phyloP scores from a whole-genome alignment of 92 coral and sea anemone genomes.

The Virgularia gustaviana region DNA sequence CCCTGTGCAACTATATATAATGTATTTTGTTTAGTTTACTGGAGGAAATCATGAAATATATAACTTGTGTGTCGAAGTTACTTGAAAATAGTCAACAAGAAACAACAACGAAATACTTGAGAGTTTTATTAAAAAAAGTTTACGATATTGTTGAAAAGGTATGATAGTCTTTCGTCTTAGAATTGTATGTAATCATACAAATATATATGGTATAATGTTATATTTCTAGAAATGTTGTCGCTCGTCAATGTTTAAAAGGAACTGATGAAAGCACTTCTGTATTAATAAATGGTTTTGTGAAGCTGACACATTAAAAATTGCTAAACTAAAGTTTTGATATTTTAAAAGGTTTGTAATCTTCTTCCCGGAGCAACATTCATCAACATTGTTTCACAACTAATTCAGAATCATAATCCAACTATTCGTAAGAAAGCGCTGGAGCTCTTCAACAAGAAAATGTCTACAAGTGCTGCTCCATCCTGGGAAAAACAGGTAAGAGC shows the following conservation, averaged over 20 bases:
- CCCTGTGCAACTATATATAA: no score
- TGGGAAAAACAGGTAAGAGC: constrained; percentile 61
- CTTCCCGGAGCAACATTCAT: constrained; percentile 69
- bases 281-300: background rate
- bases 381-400: constrained; percentile 65
- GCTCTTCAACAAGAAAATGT: constrained; percentile 71
- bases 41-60: constrained; percentile 70
- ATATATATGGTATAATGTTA: background rate
- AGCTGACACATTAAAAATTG: background rate
- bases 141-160: constrained; percentile 88
- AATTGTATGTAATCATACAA: background rate
- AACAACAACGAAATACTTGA: constrained; percentile 70
- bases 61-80: constrained; percentile 64
- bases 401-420: constrained; percentile 62
- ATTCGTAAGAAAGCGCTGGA: constrained; percentile 90
- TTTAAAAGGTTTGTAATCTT: constrained; percentile 67
- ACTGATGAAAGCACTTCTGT: no score
- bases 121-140: constrained; percentile 68
- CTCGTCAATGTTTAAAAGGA: no score
- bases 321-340: background rate
- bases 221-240: no score
- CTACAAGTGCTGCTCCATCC: constrained; percentile 31
- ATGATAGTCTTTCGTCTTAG: no score
- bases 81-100: constrained; percentile 63
- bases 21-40: constrained; percentile 53